phyloP scores from a whole-genome alignment of 2,113 vertebrate species.

The Otus sunia region DNA sequence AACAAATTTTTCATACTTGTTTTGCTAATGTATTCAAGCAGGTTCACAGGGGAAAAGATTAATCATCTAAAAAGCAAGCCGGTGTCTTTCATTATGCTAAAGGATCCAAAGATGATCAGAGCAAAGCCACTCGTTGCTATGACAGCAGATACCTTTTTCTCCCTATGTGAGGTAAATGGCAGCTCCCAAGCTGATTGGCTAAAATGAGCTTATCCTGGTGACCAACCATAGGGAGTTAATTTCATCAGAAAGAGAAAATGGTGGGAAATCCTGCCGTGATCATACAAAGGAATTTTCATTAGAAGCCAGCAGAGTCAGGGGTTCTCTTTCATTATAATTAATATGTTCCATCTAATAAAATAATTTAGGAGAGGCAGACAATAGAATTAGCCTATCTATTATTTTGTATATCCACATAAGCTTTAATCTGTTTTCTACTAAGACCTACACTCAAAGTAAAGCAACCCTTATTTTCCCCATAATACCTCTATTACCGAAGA shows the following conservation, averaged over 20 bases:
- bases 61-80: constrained; percentile 85
- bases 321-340: constrained; percentile 76
- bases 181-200: constrained; percentile 84
- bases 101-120: constrained; percentile 76
- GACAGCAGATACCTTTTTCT: constrained; percentile 76
- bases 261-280: constrained; percentile 74
- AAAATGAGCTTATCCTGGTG: constrained; percentile 78
- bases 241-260: constrained; percentile 76
- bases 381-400: constrained; percentile 68
- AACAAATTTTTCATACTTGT: constrained; percentile 84
- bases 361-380: constrained; percentile 73
- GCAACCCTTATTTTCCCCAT: constrained; percentile 67
- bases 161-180: constrained; percentile 79
- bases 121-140: constrained; percentile 78
- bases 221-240: constrained; percentile 79
- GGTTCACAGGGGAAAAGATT: constrained; percentile 85
- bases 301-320: constrained; percentile 70
- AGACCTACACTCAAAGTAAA: constrained; percentile 67
- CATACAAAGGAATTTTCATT: constrained; percentile 80
- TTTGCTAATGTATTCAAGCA: constrained; percentile 85
- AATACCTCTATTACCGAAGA: constrained; percentile 39
- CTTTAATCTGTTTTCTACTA: constrained; percentile 68
- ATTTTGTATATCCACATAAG: constrained; percentile 65
- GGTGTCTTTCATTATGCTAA: constrained; percentile 78
- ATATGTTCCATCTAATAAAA: constrained; percentile 77